Percentiles rank a stretch among this genome's conserved stretches.
These are phyloP conservation scores for Eucidaris tribuloides DNA, from an alignment of 35 echinoderm and acorn worm species.

Conservation along the genomic window DNA sequence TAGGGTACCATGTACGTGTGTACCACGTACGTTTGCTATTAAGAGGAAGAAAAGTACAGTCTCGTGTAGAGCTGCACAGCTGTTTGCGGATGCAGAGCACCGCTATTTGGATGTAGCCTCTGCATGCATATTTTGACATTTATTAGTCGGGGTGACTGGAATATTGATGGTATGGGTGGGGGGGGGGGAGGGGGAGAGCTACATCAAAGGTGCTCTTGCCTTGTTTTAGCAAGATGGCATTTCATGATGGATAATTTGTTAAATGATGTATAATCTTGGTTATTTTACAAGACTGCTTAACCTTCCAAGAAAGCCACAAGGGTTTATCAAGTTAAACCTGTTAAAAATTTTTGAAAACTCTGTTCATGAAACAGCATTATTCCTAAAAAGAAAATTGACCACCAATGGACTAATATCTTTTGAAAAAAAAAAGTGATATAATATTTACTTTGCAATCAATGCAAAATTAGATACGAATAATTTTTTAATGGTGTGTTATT, in stretches of 20 bases:
- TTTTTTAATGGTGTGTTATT: too few species aligned
- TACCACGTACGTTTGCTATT: neutral
- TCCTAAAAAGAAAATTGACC: too few species aligned
- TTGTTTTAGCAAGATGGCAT: neutral
- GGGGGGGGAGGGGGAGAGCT: neutral
- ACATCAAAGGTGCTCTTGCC: neutral
- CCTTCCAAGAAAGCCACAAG: too few species aligned
- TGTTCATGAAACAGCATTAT: too few species aligned
- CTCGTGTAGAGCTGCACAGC: neutral
- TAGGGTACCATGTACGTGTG: neutral
- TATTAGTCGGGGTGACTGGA: neutral
- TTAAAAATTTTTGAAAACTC: too few species aligned
- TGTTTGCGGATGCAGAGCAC: too few species aligned
- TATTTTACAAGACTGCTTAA: too few species aligned
- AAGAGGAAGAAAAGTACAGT: neutral
- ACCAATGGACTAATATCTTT: too few species aligned
- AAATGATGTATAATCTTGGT: too few species aligned
- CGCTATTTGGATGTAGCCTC: neutral
- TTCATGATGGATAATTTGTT: neutral
- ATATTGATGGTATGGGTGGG: constrained; percentile 3
- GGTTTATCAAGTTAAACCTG: neutral
- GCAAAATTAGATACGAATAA: too few species aligned
- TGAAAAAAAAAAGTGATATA: too few species aligned
- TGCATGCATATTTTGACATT: constrained; percentile 24
- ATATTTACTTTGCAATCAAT: too few species aligned